phyloP scores from a whole-genome alignment of 35 echinoderm and acorn worm species.

The Lytechinus pictus region DNA sequence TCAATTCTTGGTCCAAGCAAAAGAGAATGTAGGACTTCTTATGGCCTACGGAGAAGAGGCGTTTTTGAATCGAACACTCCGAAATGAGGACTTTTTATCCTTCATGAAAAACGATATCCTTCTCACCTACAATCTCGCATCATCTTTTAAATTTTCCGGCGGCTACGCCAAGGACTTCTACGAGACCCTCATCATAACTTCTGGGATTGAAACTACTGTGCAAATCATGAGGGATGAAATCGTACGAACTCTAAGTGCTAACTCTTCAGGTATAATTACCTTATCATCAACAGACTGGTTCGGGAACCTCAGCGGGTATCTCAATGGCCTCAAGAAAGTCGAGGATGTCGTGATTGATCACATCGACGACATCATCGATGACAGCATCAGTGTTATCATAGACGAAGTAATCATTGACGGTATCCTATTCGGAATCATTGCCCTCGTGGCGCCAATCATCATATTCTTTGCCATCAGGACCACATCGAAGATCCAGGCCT shows the following conservation, averaged over 20 bases:
- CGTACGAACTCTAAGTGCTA: neutral
- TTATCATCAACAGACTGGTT: conserved; percentile 12
- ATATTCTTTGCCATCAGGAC: conserved; percentile 44
- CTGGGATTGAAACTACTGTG: neutral
- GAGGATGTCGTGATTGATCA: neutral
- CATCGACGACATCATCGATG: conserved; percentile 44
- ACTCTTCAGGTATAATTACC: neutral
- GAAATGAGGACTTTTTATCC: neutral
- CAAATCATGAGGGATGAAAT: conserved; percentile 19
- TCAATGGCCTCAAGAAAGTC: conserved; percentile 13
- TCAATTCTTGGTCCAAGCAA: conserved; percentile 54
- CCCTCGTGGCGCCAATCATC: conserved; percentile 61
- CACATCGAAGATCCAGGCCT: conserved; percentile 70
- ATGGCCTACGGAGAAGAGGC: conserved; percentile 62
- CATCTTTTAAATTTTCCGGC: conserved; percentile 23
- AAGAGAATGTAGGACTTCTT: conserved; percentile 63
- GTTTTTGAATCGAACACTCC: conserved; percentile 43
- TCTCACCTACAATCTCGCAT: conserved; percentile 47
- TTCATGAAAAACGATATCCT: conserved; percentile 59
- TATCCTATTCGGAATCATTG: conserved; percentile 47
- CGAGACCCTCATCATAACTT: neutral
- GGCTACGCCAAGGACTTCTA: neutral
- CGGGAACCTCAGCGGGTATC: conserved; percentile 17
- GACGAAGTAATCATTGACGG: conserved; percentile 48
- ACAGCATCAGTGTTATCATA: neutral